Evolutionary conservation across 2,113 vertebrate genomes (phyloP), one percentile per base, ranked within the genome.

Genomic region (Pedionomus torquatus): DNA sequence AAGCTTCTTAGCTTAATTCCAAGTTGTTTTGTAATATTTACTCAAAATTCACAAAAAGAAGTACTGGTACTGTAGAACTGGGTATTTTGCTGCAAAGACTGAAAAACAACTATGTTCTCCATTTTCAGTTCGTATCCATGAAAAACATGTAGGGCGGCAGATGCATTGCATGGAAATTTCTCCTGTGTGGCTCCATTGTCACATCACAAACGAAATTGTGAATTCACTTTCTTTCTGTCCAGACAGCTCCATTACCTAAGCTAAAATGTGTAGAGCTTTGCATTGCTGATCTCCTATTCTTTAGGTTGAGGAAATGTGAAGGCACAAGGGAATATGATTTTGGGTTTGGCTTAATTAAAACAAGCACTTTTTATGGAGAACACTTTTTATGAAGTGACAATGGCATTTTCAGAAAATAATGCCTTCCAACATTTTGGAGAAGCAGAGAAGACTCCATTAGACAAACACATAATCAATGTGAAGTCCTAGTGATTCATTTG

Each of bases 351-450:
- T 65, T 12, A 79, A 60, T 43, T 70, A 60, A 75, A 75, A 61
- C 10, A 23, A 80, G 10, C 1, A 39, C 8, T 41, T 82, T 87
- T 68, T 63, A 80, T 39, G 16, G 88, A 25, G 30, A 76, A 54
- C 31, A n/a, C n/a, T n/a, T n/a, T n/a, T n/a, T n/a, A n/a, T n/a
- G n/a, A 52, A 87, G 26, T 0, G 0, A 71, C 3, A 25, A 2
- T 17, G 26, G 11, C 3, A 24, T 75, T 37, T 77, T 60, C 44
- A 70, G 61, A 78, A 92, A 93, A 64, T 1, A 89, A 48, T 35
- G 8, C 1, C 48, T 83, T 63, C 37, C 33, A 66, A 24, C 4
- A 41, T 46, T 81, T 80, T 74, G 17, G 12, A 43, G 39, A 87
- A 68, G 24, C 20, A 88, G 30, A 74, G 37, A 41, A 64, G 41